Evolutionary conservation across 1,140 invertebrate genomes (phyloP).

Genomic region (Aphis craccivora): DNA sequence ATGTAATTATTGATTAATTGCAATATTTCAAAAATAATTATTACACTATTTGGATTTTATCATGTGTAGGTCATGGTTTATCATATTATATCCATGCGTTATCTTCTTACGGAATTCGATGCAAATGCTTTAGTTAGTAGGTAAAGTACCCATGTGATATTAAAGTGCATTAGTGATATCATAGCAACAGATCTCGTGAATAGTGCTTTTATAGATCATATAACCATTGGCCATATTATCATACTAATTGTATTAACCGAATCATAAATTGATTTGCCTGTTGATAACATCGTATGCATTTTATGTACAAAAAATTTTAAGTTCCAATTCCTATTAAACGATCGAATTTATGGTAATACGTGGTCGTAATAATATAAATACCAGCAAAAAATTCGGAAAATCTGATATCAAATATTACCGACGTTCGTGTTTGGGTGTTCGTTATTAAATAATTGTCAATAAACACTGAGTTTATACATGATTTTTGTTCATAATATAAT

Average conservation of each 20-base stretch:
- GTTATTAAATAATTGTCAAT: not conserved
- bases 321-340: not conserved
- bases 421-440: not conserved
- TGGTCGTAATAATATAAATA: not conserved
- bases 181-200: not conserved
- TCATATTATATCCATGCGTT: not conserved
- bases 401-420: no score
- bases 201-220: not conserved
- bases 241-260: no score
- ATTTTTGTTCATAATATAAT: no score
- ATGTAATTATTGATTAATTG: not conserved
- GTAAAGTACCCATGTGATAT: not conserved
- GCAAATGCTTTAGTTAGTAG: not conserved
- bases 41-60: not conserved
- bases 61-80: not conserved
- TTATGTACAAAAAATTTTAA: not conserved
- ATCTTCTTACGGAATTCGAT: not conserved
- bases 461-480: not conserved
- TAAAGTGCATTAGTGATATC: not conserved
- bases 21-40: not conserved
- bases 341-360: not conserved
- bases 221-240: not conserved
- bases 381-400: not conserved
- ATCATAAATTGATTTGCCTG: not conserved
- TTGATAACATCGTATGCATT: not conserved